Evolutionary conservation across 1,140 invertebrate species (phyloP).

Genomic region (Trissolcus basalis): DNA sequence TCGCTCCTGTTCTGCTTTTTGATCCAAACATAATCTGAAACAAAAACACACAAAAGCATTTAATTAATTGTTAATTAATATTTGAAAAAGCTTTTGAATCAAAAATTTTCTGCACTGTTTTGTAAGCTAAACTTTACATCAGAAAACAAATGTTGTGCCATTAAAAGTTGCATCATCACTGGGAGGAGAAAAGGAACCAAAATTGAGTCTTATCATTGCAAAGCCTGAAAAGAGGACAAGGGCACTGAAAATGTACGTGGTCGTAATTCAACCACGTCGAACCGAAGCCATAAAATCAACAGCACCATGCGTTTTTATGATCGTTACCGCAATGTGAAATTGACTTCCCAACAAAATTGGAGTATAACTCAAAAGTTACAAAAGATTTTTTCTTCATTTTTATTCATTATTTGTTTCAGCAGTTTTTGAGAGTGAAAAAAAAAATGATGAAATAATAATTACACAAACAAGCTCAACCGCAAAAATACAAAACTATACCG

Average conservation of each 20-base stretch:
- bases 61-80: background rate
- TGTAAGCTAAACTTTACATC: too few species aligned
- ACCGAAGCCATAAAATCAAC: slow-evolving; percentile 7
- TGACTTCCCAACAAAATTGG: too few species aligned
- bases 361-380: too few species aligned
- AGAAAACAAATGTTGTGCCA: background rate
- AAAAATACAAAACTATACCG: too few species aligned
- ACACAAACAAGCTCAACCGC: too few species aligned
- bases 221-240: slow-evolving; percentile 36
- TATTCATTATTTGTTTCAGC: too few species aligned
- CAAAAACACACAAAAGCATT: slow-evolving; percentile 4
- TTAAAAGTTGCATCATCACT: background rate
- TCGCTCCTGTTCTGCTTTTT: slow-evolving; percentile 67
- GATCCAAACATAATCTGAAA: slow-evolving; percentile 65
- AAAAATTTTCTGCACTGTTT: too few species aligned
- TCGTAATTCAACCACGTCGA: slow-evolving; percentile 24
- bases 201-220: slow-evolving; percentile 17
- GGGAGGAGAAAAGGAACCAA: slow-evolving; percentile 16
- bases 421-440: too few species aligned
- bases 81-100: background rate
- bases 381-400: too few species aligned
- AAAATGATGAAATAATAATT: too few species aligned
- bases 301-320: too few species aligned
- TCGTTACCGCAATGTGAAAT: too few species aligned
- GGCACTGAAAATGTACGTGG: slow-evolving; percentile 18